Evolutionary conservation across 2,888 invertebrate species (phyloP).

Genomic region (Cantharis lateralis): DNA sequence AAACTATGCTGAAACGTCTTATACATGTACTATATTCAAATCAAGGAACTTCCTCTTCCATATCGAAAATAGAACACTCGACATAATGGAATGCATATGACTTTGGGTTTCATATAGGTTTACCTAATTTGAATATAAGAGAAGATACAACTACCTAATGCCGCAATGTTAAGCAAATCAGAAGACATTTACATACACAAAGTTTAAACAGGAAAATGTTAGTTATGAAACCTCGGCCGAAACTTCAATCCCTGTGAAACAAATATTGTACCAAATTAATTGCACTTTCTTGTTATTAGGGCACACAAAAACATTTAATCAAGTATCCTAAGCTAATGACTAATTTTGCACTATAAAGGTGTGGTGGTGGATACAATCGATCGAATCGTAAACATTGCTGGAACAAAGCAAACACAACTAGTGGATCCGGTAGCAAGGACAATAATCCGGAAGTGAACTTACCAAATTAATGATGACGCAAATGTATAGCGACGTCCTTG

Average conservation of each 20-base stretch:
- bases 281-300: not conserved
- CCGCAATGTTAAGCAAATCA: not conserved
- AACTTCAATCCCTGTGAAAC: not conserved
- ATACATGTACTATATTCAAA: not conserved
- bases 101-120: not conserved
- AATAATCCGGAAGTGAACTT: conserved; percentile 22
- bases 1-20: not conserved
- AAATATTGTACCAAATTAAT: not conserved
- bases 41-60: not conserved
- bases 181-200: not conserved
- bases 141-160: not conserved
- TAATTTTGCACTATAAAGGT: conserved; percentile 33
- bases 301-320: not conserved
- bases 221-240: not conserved
- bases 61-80: not conserved
- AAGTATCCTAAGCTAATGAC: conserved; percentile 15
- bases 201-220: not conserved
- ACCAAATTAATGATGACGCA: not conserved
- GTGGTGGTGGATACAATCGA: conserved; percentile 35
- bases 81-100: not conserved
- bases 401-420: conserved; percentile 21
- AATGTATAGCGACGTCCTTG: not conserved
- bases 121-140: not conserved
- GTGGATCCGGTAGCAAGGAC: conserved; percentile 18
- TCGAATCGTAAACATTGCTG: conserved; percentile 33